Base-by-base conservation (phyloP, 2,113 vertebrate genomes). In the Tyto alba region DNA sequence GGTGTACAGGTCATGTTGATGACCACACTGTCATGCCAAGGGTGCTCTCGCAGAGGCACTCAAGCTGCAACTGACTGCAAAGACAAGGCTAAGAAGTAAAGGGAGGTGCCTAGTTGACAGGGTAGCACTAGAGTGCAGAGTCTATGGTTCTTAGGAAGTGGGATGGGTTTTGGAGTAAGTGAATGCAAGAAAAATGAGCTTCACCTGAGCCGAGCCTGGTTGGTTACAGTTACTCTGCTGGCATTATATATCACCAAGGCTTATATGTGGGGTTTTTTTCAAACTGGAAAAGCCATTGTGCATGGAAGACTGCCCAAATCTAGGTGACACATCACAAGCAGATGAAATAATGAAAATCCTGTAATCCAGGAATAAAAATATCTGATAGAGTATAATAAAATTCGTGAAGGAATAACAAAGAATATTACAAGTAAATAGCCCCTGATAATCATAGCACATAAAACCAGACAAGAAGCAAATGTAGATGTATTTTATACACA, bases 11-110 rank as follows among this genome's bases (percentile, higher is more conserved):
- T 34, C 2, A 0, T 11, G 1, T 5, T 48, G 50, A 8, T 11
- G 20, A n/a, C 52, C 55, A 64, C 18, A 17, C 6, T 5, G 8
- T 72, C 3, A 0, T 2, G 10, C 32, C 0, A 0, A 47, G 23
- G 16, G 3, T 13, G 63, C 20, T 84, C 12, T 43, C 5, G 7
- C 1, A 1, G 52, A 29, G 26, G 11, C 13, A 45, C 2, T 3
- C 0, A 1, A 32, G 17, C 5, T 41, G 32, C 3, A 4, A 25
- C 38, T 1, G 0, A 5, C 38, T 57, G 38, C 38, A 74, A 47
- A 83, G 63, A 26, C 40, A 9, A 36, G 11, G 18, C 50, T 27
- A 4, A 52, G 15, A 50, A 38, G 8, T 16, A 9, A 62, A 38
- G 10, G 14, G 20, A 9, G 13, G 26, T 11, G 10, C 16, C 17